Evolutionary conservation across 1,140 invertebrate genomes (phyloP), one percentile per base, ranked within the genome.

Genomic region (Babylonia areolata): DNA sequence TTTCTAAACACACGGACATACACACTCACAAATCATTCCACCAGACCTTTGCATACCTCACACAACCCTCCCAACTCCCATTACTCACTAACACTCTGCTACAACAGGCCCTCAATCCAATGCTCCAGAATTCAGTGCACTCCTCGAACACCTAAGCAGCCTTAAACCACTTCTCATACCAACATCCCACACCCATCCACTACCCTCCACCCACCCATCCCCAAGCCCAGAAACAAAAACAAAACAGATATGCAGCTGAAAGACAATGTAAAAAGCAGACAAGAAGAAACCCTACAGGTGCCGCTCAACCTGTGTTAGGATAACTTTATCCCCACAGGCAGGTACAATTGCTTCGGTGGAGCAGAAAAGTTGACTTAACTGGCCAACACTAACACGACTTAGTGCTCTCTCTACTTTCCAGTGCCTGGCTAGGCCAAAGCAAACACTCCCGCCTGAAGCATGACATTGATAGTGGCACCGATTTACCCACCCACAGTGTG

Each of bases 101-200:
- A n/a, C n/a, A n/a, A n/a, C n/a, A n/a, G n/a, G n/a, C n/a, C n/a
- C n/a, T n/a, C n/a, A n/a, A n/a, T n/a, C n/a, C n/a, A n/a, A n/a
- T n/a, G n/a, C n/a, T n/a, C n/a, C 42, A 46, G 42, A 5, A 46
- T 46, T 6, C 42, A 46, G 42, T 5, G 42, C 42, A 46, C 42
- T 46, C 5, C 42, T 46, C 15, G 5, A 46, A 46, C 5, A 15
- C 15, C 9, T 64, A 3, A 23, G 28, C 58, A 64, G 20, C 28
- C 58, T 3, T 64, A 23, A 64, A 64, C 23, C 58, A 64, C 58
- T 64, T 20, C 23, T 64, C 58, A 17, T 86, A 58, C 42, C 31
- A 28, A 42, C 77, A 73, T 31, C 58, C 81, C 42, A 58, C 42
- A 35, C 31, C 71, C 77, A 73, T 31, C 58, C 81, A 28, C 79